Conservation (phyloP, 2,113 vertebrate species). For the Xiphias gladius region DNA sequence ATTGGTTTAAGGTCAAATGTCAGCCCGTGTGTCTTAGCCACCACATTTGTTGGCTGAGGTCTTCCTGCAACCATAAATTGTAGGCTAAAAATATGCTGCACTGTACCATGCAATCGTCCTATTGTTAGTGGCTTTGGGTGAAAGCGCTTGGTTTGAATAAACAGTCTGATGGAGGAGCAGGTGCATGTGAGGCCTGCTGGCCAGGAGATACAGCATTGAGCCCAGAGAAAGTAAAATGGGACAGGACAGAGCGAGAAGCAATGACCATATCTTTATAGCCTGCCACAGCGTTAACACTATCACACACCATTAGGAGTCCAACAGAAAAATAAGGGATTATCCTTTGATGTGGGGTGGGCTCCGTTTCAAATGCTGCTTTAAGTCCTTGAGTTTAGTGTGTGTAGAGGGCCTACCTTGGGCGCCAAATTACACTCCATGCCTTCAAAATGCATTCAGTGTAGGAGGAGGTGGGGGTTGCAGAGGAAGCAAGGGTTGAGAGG, state of each 20-base stretch:
- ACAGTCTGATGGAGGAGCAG: conserved; percentile 51
- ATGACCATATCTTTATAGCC: conserved; percentile 69
- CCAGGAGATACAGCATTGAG: conserved; percentile 34
- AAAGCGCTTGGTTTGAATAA: conserved; percentile 65
- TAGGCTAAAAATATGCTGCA: conserved; percentile 45
- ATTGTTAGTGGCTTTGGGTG: conserved; percentile 67
- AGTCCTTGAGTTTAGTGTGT: conserved; percentile 74
- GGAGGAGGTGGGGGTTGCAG: conserved; percentile 32
- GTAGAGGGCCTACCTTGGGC: conserved; percentile 66
- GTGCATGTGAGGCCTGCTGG: conserved; percentile 43
- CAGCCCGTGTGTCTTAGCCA: conserved; percentile 27
- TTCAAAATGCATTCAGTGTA: conserved; percentile 60
- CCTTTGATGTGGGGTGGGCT: conserved; percentile 82
- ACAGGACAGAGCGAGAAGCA: conserved; percentile 56
- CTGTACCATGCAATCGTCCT: conserved; percentile 46
- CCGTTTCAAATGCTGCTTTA: conserved; percentile 81
- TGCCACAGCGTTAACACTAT: conserved; percentile 66
- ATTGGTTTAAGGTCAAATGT: conserved; percentile 42
- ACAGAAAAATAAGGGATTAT: conserved; percentile 80
- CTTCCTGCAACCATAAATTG: conserved; percentile 53
- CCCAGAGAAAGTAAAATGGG: conserved; percentile 48
- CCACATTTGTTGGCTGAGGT: conserved; percentile 46
- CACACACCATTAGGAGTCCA: conserved; percentile 74
- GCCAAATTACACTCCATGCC: conserved; percentile 75
- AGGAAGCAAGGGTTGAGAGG: conserved; percentile 46